Evolutionary conservation across 2,888 invertebrate species (phyloP).

Genomic region (Agriotes lineatus): DNA sequence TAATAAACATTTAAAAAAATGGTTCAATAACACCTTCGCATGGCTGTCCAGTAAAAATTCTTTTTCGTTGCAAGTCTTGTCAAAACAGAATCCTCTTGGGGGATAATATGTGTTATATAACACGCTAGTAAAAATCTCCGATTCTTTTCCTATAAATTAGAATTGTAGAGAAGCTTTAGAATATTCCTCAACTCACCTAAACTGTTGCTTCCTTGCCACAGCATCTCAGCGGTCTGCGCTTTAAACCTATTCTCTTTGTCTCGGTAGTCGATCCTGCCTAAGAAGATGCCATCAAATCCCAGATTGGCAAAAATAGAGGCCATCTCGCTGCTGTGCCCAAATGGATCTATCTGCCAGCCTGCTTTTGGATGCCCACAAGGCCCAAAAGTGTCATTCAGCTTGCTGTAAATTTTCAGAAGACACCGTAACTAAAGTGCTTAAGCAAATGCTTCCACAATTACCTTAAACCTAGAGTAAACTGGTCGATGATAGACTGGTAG

Average conservation of each 20-base stretch:
- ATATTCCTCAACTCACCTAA: slow-evolving; percentile 62
- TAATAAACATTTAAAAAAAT: too few species aligned
- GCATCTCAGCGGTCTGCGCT: slow-evolving; percentile 77
- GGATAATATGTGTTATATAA: slow-evolving; percentile 68
- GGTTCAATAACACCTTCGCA: too few species aligned
- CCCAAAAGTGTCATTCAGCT: slow-evolving; percentile 76
- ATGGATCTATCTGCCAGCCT: slow-evolving; percentile 86
- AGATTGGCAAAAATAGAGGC: slow-evolving; percentile 82
- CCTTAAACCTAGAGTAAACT: slow-evolving; percentile 78
- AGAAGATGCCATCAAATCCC: slow-evolving; percentile 87
- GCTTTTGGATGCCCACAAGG: slow-evolving; percentile 76
- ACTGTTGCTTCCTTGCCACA: slow-evolving; percentile 81
- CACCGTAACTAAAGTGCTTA: too few species aligned
- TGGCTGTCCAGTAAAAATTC: too few species aligned
- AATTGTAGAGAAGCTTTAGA: too few species aligned
- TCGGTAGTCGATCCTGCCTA: slow-evolving; percentile 86
- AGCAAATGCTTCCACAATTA: slow-evolving; percentile 54
- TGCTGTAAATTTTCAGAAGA: too few species aligned
- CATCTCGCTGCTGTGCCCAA: slow-evolving; percentile 86
- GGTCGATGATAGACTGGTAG: slow-evolving; percentile 79
- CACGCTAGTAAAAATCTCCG: slow-evolving; percentile 52
- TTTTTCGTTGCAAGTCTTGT: slow-evolving; percentile 68
- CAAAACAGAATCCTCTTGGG: slow-evolving; percentile 79
- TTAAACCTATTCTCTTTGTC: slow-evolving; percentile 75
- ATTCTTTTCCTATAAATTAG: background rate